These are phyloP conservation scores for Coryphaenoides rupestris DNA, from an alignment of 2,113 vertebrate species.

Conservation along the genomic window DNA sequence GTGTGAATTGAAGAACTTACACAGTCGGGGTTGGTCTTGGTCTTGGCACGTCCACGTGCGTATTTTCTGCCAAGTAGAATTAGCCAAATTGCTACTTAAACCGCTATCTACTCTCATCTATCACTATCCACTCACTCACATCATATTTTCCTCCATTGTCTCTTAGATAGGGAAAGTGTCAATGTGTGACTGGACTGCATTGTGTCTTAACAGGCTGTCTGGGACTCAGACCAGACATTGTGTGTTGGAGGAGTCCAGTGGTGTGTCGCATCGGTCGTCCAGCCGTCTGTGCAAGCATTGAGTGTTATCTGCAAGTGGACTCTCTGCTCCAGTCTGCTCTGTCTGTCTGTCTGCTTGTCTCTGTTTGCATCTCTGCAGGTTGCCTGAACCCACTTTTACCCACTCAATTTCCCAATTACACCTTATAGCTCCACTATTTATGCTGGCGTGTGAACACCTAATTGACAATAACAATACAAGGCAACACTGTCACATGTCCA, in stretches of 20 bases:
- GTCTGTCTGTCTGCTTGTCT: neutral
- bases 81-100: too few species aligned
- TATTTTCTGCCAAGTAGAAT: too few species aligned
- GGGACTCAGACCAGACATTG: slow-evolving; percentile 33
- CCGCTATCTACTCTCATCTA: too few species aligned
- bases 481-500: slow-evolving; percentile 52
- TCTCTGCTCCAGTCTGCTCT: too few species aligned
- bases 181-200: slow-evolving; percentile 18
- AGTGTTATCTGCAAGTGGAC: slow-evolving; percentile 48
- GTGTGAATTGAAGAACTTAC: too few species aligned
- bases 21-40: too few species aligned
- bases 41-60: too few species aligned
- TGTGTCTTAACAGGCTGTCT: slow-evolving; percentile 54
- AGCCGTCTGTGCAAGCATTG: slow-evolving; percentile 54
- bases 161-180: neutral
- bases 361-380: slow-evolving; percentile 1
- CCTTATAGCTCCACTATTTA: slow-evolving; percentile 57
- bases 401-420: slow-evolving; percentile 13
- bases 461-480: slow-evolving; percentile 54
- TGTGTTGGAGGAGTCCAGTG: slow-evolving; percentile 50
- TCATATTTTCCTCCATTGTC: too few species aligned
- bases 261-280: slow-evolving; percentile 51
- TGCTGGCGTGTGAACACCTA: slow-evolving; percentile 54
- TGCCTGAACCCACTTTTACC: neutral
- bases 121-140: too few species aligned